Percentiles rank a stretch among this genome's conserved stretches.
Conservation (phyloP, 2,888 invertebrate species). For the Ophioninae sp. region DNA sequence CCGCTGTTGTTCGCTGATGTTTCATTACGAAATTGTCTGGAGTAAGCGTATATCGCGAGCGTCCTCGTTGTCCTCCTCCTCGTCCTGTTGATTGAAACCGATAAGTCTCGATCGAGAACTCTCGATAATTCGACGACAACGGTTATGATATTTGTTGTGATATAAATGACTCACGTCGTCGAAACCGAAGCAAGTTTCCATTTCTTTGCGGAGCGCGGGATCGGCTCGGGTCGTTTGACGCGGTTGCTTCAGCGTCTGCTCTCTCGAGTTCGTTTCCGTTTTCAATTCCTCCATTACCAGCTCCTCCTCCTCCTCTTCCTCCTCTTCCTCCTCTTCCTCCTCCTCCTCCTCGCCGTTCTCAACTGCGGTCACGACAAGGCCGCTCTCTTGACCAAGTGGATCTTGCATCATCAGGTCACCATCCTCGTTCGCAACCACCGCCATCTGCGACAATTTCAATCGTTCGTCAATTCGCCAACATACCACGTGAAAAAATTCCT, state of each 20-base stretch:
- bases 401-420: slow-evolving; percentile 79
- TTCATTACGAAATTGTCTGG: slow-evolving; percentile 79
- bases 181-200: slow-evolving; percentile 92
- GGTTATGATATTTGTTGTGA: neutral
- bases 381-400: slow-evolving; percentile 78
- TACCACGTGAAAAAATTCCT: neutral
- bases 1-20: slow-evolving; percentile 50
- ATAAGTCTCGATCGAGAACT: neutral
- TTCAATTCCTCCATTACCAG: slow-evolving; percentile 77
- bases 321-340: slow-evolving; percentile 81
- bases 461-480: neutral
- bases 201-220: slow-evolving; percentile 83
- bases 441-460: slow-evolving; percentile 73
- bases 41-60: slow-evolving; percentile 78
- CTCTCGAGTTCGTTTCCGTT: slow-evolving; percentile 72
- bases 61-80: slow-evolving; percentile 82
- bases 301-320: slow-evolving; percentile 81
- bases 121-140: neutral
- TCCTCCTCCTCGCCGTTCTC: slow-evolving; percentile 81
- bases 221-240: slow-evolving; percentile 72
- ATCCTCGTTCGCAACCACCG: slow-evolving; percentile 82
- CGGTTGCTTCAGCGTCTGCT: slow-evolving; percentile 72
- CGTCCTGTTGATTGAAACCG: slow-evolving; percentile 51
- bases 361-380: slow-evolving; percentile 81
- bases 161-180: slow-evolving; percentile 84